Percentiles rank a stretch among this genome's conserved stretches.
Conservation (phyloP, 2,797 vertebrate genomes). For the Premnoplex brunnescens region DNA sequence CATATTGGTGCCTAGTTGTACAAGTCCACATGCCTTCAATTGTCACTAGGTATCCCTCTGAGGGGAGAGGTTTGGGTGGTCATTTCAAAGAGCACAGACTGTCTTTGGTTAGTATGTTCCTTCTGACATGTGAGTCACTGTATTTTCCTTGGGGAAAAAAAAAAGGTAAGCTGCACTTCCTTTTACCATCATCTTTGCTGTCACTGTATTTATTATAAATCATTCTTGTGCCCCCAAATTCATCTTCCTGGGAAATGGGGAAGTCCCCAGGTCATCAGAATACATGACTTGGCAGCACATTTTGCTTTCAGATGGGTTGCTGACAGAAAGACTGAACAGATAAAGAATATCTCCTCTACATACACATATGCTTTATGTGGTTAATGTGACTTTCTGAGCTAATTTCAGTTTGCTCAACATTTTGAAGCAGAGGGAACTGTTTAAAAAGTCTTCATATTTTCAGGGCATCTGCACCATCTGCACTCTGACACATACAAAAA, state of each 20-base stretch:
- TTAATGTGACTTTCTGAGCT: neutral
- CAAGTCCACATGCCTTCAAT: neutral
- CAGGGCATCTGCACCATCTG: neutral
- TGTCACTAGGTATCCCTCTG: neutral
- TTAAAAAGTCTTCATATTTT: neutral
- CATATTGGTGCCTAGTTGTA: neutral
- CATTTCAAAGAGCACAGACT: neutral
- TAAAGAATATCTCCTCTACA: neutral
- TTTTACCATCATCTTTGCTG: conserved; percentile 25
- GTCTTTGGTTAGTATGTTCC: neutral
- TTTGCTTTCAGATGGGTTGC: conserved; percentile 26
- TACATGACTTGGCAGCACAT: conserved; percentile 13
- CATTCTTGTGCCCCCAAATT: neutral
- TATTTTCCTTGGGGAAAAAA: conserved; percentile 48
- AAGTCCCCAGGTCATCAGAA: conserved; percentile 44
- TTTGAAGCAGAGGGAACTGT: neutral
- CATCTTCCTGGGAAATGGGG: conserved; percentile 52
- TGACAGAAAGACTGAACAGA: conserved; percentile 22
- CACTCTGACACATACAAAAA: neutral
- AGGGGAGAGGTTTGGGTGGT: neutral
- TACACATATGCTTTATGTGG: neutral
- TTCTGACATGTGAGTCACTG: conserved; percentile 39
- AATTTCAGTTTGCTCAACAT: neutral
- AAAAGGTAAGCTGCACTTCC: neutral
- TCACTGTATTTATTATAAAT: conserved; percentile 34